Base-by-base conservation (phyloP, 2,888 invertebrate species). In the Anticlea derivata region DNA sequence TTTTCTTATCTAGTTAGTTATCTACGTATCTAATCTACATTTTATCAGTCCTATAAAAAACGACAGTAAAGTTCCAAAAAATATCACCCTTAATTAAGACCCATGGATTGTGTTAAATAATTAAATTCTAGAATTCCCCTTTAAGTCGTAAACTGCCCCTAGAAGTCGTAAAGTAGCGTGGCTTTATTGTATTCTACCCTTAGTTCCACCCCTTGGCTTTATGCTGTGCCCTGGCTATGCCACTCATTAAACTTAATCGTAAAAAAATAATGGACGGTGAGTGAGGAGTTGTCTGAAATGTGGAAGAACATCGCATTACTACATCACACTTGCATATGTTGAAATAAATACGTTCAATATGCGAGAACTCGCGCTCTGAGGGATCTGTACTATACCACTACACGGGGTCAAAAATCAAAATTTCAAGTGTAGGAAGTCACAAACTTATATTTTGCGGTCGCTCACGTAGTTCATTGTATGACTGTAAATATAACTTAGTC, bases 121-220 rank as follows among this genome's bases (percentile, higher is more conserved):
- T 77, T 74, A 73, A 74, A 68, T 60, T 66, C 59, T 57, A 59
- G 58, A 55, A 56, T 61, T 44, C 55, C 66, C 55, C 56, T 63
- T 63, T 50, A 44, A 49, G 54, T 62, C 76, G 66, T 78, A 78
- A 79, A 79, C 70, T 64, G 72, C 68, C 75, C 73, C 69, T 71
- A 68, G 60, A 70, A 75, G 72, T 77, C 77, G 70, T 77, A 77
- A 77, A 77, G 62, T 73, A 68, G 63, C 66, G 68, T 65, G 55
- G 66, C 58, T 67, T 74, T 71, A 75, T 75, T 73, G 63, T 63
- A 46, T 56, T 58, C 51, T 51, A 58, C 60, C 61, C 60, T 48
- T 13, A 34, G 11, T 34, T 20, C 17, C 48, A 39, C 53, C 61
- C 61, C 48, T 44, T 44, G 35, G 39, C 35, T 44, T 27, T 34